Percentiles rank a stretch among this genome's conserved stretches.
Conservation (phyloP, 2,888 invertebrate species). For the Conchocele bisecta region DNA sequence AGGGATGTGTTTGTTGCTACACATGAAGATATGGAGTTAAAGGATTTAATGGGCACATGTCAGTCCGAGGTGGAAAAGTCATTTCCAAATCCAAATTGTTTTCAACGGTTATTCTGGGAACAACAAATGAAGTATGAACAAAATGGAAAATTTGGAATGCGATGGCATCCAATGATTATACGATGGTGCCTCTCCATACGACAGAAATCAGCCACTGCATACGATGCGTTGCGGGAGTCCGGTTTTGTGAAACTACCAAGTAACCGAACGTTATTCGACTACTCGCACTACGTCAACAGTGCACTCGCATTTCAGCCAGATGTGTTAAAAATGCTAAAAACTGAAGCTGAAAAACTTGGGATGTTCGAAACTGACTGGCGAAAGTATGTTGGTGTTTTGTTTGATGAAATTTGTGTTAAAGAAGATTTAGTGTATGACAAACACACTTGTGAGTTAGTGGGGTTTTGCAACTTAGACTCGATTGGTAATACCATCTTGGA, state of each 20-base stretch:
- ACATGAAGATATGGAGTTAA: too few species aligned
- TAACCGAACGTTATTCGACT: conserved; percentile 46
- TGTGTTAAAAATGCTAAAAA: conserved; percentile 25
- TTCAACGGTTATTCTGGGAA: too few species aligned
- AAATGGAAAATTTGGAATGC: too few species aligned
- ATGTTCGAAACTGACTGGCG: conserved; percentile 15
- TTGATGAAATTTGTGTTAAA: conserved; percentile 56
- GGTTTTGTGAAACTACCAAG: conserved; percentile 44
- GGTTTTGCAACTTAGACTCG: conserved; percentile 44
- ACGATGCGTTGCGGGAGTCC: conserved; percentile 17
- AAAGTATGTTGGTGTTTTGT: conserved; percentile 44
- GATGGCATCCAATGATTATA: too few species aligned
- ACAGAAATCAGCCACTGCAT: too few species aligned
- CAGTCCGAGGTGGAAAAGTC: too few species aligned
- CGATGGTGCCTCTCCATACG: too few species aligned
- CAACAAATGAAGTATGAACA: too few species aligned
- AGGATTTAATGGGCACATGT: too few species aligned
- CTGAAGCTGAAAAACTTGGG: conserved; percentile 25
- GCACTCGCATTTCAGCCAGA: conserved; percentile 25
- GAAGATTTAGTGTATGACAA: conserved; percentile 58
- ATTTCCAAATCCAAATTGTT: too few species aligned
- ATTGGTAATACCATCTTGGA: conserved; percentile 47
- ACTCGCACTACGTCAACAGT: conserved; percentile 39
- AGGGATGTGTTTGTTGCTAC: too few species aligned
- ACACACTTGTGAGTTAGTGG: conserved; percentile 50